Base-by-base conservation (phyloP, 2,888 invertebrate species). In the Drosophila mayaguana region DNA sequence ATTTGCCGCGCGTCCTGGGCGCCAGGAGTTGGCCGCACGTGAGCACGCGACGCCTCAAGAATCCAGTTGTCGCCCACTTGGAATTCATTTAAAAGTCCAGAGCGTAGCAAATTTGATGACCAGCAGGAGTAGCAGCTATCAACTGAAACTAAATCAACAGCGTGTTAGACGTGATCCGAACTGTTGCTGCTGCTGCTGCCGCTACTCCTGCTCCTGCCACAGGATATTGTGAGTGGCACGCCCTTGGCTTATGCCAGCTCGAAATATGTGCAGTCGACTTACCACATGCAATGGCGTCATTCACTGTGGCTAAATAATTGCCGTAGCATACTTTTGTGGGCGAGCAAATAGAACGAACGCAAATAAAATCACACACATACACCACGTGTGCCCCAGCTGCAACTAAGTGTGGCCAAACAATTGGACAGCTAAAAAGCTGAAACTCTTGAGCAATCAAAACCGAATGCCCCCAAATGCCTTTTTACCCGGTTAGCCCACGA, bases 11-110 rank as follows among this genome's bases (percentile, higher is more conserved):
- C 67, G 69, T 80, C 66, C 83, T 69, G 48, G 61, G 63, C 63
- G 16, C 42, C 34, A 18, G 59, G 25, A 28, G 79, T 56, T 60
- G 61, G 65, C 18, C 36, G 51, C 74, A 73, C 82, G 84, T 86
- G 72, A 83, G 75, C 38, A 22, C n/a, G 62, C 32, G 43, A 72
- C 51, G 63, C 50, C 72, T 56, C 54, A 48, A 50, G 63, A 34
- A 48, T 36, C 51, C 20, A 53, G 50, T 51, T 75, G 66, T 57
- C 63, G 72, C 72, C 59, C 60, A 60, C 60, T 67, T 55, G 66
- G 84, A 83, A 85, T 89, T 81, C 68, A 86, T 88, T 89, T 88
- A 71, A 81, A 85, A 85, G 87, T 81, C 86, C 68, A 62, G 70
- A 86, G 68, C 63, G 67, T 70, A 60, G 79, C 79, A 88, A 81